phyloP scores from a whole-genome alignment of 2,797 vertebrate genomes.

The Brotogeris chrysoptera region DNA sequence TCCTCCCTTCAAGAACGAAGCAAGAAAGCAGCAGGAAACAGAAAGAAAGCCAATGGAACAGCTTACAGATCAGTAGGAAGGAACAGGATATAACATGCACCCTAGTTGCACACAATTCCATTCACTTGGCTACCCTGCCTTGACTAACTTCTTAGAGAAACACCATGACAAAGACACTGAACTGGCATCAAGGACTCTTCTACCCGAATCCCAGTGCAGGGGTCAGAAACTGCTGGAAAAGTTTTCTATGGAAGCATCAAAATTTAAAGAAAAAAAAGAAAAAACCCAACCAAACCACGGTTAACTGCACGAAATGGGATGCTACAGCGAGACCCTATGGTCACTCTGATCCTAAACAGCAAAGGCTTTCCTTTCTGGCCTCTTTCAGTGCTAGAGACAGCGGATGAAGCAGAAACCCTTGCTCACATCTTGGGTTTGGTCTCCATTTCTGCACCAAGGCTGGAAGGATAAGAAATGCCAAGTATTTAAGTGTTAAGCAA shows the following conservation, averaged over 20 bases:
- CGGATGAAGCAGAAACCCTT: not conserved
- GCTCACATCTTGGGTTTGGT: not conserved
- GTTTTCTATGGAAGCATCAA: not conserved
- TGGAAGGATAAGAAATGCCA: not conserved
- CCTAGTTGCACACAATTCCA: constrained; percentile 52
- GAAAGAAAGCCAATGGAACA: constrained; percentile 95
- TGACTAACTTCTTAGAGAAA: not conserved
- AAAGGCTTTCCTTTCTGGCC: not conserved
- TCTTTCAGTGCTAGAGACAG: not conserved
- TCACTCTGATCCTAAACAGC: not conserved
- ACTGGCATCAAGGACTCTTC: not conserved
- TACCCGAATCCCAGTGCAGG: not conserved
- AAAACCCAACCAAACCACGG: not conserved
- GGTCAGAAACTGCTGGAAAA: not conserved
- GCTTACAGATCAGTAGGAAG: constrained; percentile 80
- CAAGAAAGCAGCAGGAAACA: constrained; percentile 90
- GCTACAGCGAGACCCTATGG: not conserved
- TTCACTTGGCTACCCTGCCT: not conserved
- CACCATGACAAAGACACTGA: not conserved
- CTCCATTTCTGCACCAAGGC: not conserved
- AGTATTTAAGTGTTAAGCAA: not conserved
- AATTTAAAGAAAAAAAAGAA: not conserved
- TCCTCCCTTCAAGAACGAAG: constrained; percentile 99
- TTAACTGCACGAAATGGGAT: not conserved
- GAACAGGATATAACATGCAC: constrained; percentile 73